These are phyloP conservation scores for Lordiphosa andalusiaca DNA, from an alignment of 2,888 invertebrate species.

Conservation along the genomic window DNA sequence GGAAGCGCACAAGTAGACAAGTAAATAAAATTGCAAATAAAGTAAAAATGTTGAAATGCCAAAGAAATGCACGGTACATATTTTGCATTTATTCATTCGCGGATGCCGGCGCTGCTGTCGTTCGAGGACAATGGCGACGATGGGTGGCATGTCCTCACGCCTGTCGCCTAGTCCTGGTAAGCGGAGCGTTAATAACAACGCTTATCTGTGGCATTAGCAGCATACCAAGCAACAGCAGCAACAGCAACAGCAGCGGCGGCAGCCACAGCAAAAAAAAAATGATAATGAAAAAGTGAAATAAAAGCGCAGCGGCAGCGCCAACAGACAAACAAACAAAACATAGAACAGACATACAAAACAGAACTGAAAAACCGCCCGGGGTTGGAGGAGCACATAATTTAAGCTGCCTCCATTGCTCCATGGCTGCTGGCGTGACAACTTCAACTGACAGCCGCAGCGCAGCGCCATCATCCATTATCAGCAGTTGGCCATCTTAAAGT, in stretches of 20 bases:
- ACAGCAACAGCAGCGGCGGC: slow-evolving; percentile 26
- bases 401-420: slow-evolving; percentile 55
- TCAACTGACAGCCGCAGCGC: slow-evolving; percentile 70
- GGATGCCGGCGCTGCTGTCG: slow-evolving; percentile 12
- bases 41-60: slow-evolving; percentile 65
- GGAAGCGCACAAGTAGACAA: slow-evolving; percentile 42
- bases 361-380: slow-evolving; percentile 21
- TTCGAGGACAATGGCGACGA: slow-evolving; percentile 49
- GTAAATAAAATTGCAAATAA: slow-evolving; percentile 64
- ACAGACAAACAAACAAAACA: slow-evolving; percentile 51
- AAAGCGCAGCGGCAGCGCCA: slow-evolving; percentile 68
- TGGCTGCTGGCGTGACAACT: slow-evolving; percentile 68
- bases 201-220: slow-evolving; percentile 75
- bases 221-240: slow-evolving; percentile 48
- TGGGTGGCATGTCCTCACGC: slow-evolving; percentile 42
- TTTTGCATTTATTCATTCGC: slow-evolving; percentile 71
- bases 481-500: slow-evolving; percentile 74
- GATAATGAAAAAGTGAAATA: slow-evolving; percentile 74
- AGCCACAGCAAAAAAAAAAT: slow-evolving; percentile 43
- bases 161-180: slow-evolving; percentile 58
- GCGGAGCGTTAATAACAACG: slow-evolving; percentile 76
- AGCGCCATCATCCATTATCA: slow-evolving; percentile 75
- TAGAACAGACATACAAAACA: slow-evolving; percentile 30
- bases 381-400: slow-evolving; percentile 53
- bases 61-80: slow-evolving; percentile 73